Evolutionary conservation across 2,113 vertebrate species (phyloP), one percentile per base, ranked within the genome.

Genomic region (Pogona vitticeps): DNA sequence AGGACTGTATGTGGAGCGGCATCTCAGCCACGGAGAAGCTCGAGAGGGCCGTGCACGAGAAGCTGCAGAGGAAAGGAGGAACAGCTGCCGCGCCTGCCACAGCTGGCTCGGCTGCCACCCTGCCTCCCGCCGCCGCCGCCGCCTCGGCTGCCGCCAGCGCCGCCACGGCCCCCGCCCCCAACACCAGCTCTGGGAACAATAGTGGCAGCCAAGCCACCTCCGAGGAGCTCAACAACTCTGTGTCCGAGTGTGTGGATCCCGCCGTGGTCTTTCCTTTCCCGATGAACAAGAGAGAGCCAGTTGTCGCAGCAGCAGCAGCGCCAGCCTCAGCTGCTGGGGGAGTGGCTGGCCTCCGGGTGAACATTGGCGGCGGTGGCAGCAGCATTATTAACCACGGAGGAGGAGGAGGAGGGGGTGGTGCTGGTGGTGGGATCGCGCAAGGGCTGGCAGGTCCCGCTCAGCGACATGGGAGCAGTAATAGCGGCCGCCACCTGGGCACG

Each of bases 1-100:
- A 98, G 96, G 98, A 99, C 96, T 99, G 98, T 91, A 99, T 99
- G 98, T 99, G 98, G 98, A 99, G 98, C 80, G 98, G 98, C 83
- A 99, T 99, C 94, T 98, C 98, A 0, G 98, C 98, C 90, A 96
- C 98, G 17, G 98, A 99, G 94, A 99, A 99, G 95, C 97, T 99
- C 91, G 98, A 99, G 92, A 96, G 98, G 86, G 98, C 97, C 38
- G 98, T 99, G 26, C 98, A 94, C 63, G 98, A 99, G 96, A 99
- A 98, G 96, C 97, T 98, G 70, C 98, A 98, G 73, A 96, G 96
- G 94, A 97, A 97, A 83, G 95, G 93, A 33, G 94, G 91, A 73
- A 56, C 91, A 1, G 59, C 91, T 3, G 75, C 87, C 15, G 56
- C 89, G 3, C 83, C 91, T 1, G 79, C 91, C 23, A 58, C 91